Base-by-base conservation (phyloP, 2,797 vertebrate genomes). In the Hyperoplus immaculatus region DNA sequence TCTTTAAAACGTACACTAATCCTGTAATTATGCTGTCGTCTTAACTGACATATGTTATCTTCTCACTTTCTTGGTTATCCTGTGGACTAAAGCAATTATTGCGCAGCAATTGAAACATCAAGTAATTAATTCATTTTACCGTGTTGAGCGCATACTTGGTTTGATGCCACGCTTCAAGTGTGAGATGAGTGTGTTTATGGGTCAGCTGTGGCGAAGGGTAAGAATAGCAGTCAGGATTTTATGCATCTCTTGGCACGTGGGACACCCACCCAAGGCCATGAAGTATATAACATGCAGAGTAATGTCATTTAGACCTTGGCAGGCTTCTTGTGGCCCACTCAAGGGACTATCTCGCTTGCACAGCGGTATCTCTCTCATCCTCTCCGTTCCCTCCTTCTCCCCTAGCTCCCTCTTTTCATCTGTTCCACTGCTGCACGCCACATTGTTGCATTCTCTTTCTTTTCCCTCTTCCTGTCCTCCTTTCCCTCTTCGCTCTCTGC, bases 91-190 rank as follows among this genome's bases (percentile, higher is more conserved):
- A 93, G 89, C 89, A 92, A 96, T 94, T 95, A 89, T 95, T 94
- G 65, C 5, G 88, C 94, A 86, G 89, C 95, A 97, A 97, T 97
- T 94, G 94, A 96, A 96, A 96, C 95, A 93, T 93, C 61, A 84
- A 95, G 93, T 97, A 97, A 97, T 98, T 96, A 96, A 96, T 97
- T 96, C 92, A 96, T 96, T 97, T 96, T 95, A 29, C 94, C 94
- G 95, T 94, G 92, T 96, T 85, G 93, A 95, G 96, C 95, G 89
- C 29, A 29, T 88, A 77, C 91, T 95, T 95, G 95, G 95, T 96
- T 96, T 96, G 95, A 95, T 93, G 93, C 93, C 86, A 94, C 66
- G 46, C 81, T 90, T 89, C 69, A 80, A 89, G 87, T 90, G 90
- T 84, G 86, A 90, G 91, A 91, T 47, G 87, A 86, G 78, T 85